Base-by-base conservation (phyloP, 2,888 invertebrate species). In the Perizoma flavofasciatum region DNA sequence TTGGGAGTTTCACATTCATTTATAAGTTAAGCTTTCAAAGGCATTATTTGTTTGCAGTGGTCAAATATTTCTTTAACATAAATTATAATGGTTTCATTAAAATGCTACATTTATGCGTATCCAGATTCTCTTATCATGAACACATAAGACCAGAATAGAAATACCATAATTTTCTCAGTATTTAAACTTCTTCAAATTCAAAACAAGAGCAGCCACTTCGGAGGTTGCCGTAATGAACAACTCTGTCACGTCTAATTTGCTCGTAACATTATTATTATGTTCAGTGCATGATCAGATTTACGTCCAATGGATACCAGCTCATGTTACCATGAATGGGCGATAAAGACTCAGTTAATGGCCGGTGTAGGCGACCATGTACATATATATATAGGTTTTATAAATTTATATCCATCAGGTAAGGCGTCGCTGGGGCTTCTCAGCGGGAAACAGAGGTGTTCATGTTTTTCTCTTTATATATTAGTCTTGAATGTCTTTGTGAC, bases 291-390 rank as follows among this genome's bases (percentile, higher is more conserved):
- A 74, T 75, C 71, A 77, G 75, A 77, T 77, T 77, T 75, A 76
- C 77, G 72, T 77, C 68, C 73, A 78, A 75, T 84, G 81, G 80
- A 85, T 79, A 81, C 70, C 74, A 79, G 82, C 75, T 85, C 82
- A 74, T 76, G 84, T 86, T 84, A 81, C 82, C 74, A 81, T 86
- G 86, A 88, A 88, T 86, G 85, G 80, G 76, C 83, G 75, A 90
- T 91, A 91, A 90, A 89, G 79, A 75, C 77, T 73, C 75, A 81
- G 78, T 85, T 88, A 86, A 88, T 85, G 81, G 82, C 77, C 63
- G 61, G 81, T 79, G 88, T 88, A 86, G 88, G 89, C 69, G 82
- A 67, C 72, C 72, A 74, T 69, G 73, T 71, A 77, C 73, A 76
- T 45, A 43, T 77, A 75, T 73, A 73, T 71, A 77, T 10, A 4